Evolutionary conservation across 2,888 invertebrate genomes (phyloP), one percentile per base, ranked within the genome.

Genomic region (Melipona beecheii): DNA sequence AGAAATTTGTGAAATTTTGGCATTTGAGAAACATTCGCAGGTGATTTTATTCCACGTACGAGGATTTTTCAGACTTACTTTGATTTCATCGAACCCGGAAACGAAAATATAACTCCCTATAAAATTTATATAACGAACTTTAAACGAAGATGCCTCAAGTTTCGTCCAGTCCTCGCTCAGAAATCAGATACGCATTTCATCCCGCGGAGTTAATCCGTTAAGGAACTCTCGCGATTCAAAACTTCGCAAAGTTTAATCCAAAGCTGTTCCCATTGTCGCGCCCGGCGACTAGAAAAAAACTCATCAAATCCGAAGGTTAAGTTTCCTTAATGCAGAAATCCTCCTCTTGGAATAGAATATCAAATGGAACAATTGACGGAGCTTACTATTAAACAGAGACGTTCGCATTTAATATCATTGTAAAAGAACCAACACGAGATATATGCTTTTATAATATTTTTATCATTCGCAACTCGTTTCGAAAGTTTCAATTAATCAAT

Each of bases 131-230:
- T 31, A 11, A 21, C 9, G 15, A 43, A 27, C 17, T n/a, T 6
- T 4, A n/a, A 65, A n/a, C 21, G 43, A 43, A 43, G 36, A 6
- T 6, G 4, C 6, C 43, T 0, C 6, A 6, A 65, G n/a, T 36
- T 65, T 43, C 6, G 6, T 21, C n/a, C 36, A 43, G 17, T 21
- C 36, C 43, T 43, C 43, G n/a, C 43, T 13, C 15, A 11, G 36
- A 15, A 65, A 65, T 65, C 15, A 60, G 60, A 65, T 65, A n/a
- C 65, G 65, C 15, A 43, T 65, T 64, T 64, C 64, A 31, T 64
- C 13, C 21, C 31, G 4, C 36, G 11, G 4, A 64, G 21, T 21
- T 64, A 64, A 64, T 64, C 64, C 64, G 19, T 60, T 60, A 60
- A 60, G 60, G 60, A 60, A 60, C 27, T 27, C 31, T 21, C 27